phyloP scores from a whole-genome alignment of 2,113 vertebrate genomes.

The Fulmarus glacialis region DNA sequence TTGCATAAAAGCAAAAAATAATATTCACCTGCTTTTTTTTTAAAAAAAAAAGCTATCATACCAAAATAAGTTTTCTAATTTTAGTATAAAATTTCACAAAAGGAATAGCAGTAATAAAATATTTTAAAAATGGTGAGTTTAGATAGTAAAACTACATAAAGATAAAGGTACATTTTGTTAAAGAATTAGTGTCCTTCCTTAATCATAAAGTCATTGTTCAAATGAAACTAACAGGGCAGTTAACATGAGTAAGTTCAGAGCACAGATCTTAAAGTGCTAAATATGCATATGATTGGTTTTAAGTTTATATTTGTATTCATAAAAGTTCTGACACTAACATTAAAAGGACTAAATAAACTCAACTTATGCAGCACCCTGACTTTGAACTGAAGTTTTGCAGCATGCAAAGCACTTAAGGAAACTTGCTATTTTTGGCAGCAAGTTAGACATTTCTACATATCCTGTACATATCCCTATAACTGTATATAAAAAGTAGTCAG shows the following conservation, averaged over 20 bases:
- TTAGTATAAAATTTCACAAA: neutral
- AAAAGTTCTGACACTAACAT: neutral
- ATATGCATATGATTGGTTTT: neutral
- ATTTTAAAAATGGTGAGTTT: neutral
- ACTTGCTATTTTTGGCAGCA: neutral
- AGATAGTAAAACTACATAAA: neutral
- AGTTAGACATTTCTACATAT: neutral
- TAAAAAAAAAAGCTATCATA: neutral
- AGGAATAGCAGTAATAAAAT: neutral
- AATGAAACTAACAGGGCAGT: neutral
- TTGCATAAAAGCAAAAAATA: neutral
- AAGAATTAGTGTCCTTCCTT: neutral
- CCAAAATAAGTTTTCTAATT: neutral
- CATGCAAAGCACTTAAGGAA: neutral
- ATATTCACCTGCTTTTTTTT: neutral
- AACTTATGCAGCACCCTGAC: neutral
- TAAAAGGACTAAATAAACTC: neutral
- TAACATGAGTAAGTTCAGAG: neutral
- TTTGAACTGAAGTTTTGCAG: slow-evolving; percentile 1
- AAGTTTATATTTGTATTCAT: neutral
- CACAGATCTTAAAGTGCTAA: neutral
- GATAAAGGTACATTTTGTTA: neutral
- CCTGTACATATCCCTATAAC: neutral
- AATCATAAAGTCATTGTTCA: neutral
- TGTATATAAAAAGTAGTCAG: neutral